Evolutionary conservation across 2,888 invertebrate genomes (phyloP).

Genomic region (Brachycybe producta): DNA sequence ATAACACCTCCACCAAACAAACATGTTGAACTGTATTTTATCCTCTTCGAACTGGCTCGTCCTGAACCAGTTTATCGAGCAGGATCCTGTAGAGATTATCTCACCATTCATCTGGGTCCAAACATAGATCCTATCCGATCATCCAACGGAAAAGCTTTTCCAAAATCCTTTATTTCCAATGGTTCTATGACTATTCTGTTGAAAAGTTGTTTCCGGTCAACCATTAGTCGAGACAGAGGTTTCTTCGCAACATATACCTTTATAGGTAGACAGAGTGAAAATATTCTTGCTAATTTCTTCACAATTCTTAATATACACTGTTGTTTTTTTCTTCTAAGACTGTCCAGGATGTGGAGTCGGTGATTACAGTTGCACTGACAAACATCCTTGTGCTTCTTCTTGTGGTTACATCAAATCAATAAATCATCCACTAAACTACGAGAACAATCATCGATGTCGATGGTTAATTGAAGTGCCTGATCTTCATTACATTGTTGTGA

Average conservation of each 20-base stretch:
- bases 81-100: conserved; percentile 22
- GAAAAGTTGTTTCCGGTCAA: conserved; percentile 25
- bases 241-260: conserved; percentile 25
- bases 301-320: not conserved
- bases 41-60: conserved; percentile 25
- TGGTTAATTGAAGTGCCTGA: conserved; percentile 27
- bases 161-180: conserved; percentile 26
- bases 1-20: conserved; percentile 24
- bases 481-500: conserved; percentile 26
- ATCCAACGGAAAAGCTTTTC: conserved; percentile 23
- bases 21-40: conserved; percentile 25
- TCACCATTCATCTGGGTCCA: conserved; percentile 22
- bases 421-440: conserved; percentile 27
- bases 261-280: conserved; percentile 20
- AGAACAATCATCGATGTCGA: conserved; percentile 26
- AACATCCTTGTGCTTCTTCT: conserved; percentile 22
- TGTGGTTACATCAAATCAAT: conserved; percentile 27
- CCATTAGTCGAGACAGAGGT: conserved; percentile 25
- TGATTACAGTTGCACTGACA: conserved; percentile 24
- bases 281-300: not conserved
- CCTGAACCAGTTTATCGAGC: conserved; percentile 21
- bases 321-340: conserved; percentile 19
- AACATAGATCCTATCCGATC: conserved; percentile 21
- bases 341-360: conserved; percentile 28
- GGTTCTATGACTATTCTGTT: conserved; percentile 24